Evolutionary conservation across 2,113 vertebrate genomes (phyloP).

Genomic region (Spea multiplicata): DNA sequence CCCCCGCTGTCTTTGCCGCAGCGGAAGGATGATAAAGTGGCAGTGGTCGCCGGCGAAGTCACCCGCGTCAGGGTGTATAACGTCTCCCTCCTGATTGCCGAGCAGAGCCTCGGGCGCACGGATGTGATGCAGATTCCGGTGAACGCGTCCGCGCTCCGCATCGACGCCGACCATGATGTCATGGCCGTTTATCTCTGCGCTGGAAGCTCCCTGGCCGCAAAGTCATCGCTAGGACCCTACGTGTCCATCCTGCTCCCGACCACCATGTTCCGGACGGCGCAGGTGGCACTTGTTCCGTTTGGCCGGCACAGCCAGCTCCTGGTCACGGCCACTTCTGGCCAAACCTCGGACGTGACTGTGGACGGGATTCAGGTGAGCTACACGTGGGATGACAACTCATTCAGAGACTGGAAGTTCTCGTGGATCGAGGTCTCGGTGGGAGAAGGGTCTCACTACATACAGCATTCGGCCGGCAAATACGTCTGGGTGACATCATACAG

Average conservation of each 20-base stretch:
- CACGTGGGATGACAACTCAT: conserved; percentile 10
- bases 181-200: neutral
- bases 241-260: conserved; percentile 5
- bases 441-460: neutral
- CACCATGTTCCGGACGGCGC: neutral
- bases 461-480: neutral
- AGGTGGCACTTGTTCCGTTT: neutral
- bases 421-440: conserved; percentile 4
- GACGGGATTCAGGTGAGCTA: neutral
- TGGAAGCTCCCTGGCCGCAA: neutral
- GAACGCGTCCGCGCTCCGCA: neutral
- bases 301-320: neutral
- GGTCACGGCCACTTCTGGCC: neutral
- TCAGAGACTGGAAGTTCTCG: neutral
- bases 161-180: conserved; percentile 9
- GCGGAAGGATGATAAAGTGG: neutral
- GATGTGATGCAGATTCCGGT: neutral
- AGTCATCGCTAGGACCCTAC: neutral
- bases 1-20: conserved; percentile 6
- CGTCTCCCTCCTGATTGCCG: neutral
- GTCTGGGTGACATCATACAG: conserved; percentile 20
- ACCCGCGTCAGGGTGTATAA: conserved; percentile 7
- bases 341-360: neutral
- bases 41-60: neutral
- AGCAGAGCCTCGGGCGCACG: neutral